phyloP scores from a whole-genome alignment of 2,888 invertebrate genomes.

The Drosophila limbata region DNA sequence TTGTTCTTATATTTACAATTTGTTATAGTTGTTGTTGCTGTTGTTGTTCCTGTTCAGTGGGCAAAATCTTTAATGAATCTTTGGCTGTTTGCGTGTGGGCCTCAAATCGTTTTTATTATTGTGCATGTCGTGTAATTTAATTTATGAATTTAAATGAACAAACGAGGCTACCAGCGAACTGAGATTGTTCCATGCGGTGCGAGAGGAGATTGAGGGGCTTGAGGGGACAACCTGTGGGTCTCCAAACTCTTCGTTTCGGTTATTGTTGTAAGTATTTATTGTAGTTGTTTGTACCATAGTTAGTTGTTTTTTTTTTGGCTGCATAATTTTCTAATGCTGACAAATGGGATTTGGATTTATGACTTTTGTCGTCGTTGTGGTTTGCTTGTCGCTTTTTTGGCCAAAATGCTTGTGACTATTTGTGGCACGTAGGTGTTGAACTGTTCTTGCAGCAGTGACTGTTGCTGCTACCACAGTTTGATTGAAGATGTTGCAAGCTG shows the following conservation, averaged over 20 bases:
- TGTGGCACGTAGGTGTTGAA: constrained; percentile 39
- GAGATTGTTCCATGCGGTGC: background rate
- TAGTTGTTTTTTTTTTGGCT: constrained; percentile 50
- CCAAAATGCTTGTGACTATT: constrained; percentile 40
- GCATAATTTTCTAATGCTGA: constrained; percentile 81
- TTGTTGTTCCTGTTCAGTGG: constrained; percentile 44
- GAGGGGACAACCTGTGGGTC: constrained; percentile 10
- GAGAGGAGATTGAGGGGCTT: background rate
- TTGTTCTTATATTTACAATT: constrained; percentile 29
- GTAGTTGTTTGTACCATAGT: constrained; percentile 41
- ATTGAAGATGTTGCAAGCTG: constrained; percentile 78
- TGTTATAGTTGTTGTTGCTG: constrained; percentile 42
- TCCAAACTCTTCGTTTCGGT: constrained; percentile 35
- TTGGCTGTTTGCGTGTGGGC: constrained; percentile 73
- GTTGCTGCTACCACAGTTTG: constrained; percentile 53
- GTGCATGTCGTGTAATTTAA: constrained; percentile 80
- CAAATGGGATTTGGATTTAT: constrained; percentile 80
- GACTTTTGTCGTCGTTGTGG: constrained; percentile 57
- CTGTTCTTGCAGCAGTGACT: constrained; percentile 22
- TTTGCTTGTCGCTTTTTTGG: constrained; percentile 40
- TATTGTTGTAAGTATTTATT: constrained; percentile 32
- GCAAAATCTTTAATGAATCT: constrained; percentile 78
- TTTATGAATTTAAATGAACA: constrained; percentile 76
- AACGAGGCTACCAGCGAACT: constrained; percentile 44
- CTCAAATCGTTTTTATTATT: constrained; percentile 79